These are phyloP conservation scores for Melikaiella ostensackeni DNA, from an alignment of 2,888 invertebrate genomes.

Conservation along the genomic window DNA sequence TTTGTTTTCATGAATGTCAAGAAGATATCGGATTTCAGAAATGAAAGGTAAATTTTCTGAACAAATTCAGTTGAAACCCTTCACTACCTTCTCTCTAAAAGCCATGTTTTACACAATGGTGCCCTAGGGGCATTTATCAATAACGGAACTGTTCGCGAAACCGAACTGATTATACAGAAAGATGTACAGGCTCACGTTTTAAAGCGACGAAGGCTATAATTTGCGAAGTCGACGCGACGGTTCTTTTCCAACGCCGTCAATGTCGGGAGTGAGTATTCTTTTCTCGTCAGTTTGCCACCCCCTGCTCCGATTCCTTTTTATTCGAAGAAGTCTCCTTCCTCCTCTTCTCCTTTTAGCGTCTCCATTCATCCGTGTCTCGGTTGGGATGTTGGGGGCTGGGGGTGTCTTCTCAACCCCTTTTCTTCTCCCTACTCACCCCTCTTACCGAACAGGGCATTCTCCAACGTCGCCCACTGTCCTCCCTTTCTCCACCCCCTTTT, in stretches of 20 bases:
- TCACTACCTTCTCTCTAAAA: neutral
- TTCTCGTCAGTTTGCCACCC: slow-evolving; percentile 61
- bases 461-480: slow-evolving; percentile 27
- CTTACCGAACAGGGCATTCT: slow-evolving; percentile 49
- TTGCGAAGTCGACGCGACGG: slow-evolving; percentile 57
- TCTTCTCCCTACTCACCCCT: slow-evolving; percentile 50
- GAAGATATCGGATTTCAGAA: neutral
- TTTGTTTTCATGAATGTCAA: neutral
- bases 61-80: slow-evolving; percentile 4
- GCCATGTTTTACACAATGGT: slow-evolving; percentile 5
- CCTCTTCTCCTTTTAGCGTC: slow-evolving; percentile 53
- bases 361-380: slow-evolving; percentile 59
- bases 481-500: neutral
- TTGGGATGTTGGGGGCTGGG: slow-evolving; percentile 17
- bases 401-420: slow-evolving; percentile 42
- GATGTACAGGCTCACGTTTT: slow-evolving; percentile 45
- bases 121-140: slow-evolving; percentile 25
- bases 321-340: slow-evolving; percentile 53
- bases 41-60: neutral
- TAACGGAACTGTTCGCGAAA: slow-evolving; percentile 34
- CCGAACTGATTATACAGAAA: slow-evolving; percentile 45
- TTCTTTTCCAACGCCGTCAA: slow-evolving; percentile 64
- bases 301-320: slow-evolving; percentile 55
- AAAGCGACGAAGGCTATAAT: slow-evolving; percentile 55
- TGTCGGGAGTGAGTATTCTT: slow-evolving; percentile 64